Conservation (phyloP, 2,888 invertebrate species). For the Trissoscelio sp. region DNA sequence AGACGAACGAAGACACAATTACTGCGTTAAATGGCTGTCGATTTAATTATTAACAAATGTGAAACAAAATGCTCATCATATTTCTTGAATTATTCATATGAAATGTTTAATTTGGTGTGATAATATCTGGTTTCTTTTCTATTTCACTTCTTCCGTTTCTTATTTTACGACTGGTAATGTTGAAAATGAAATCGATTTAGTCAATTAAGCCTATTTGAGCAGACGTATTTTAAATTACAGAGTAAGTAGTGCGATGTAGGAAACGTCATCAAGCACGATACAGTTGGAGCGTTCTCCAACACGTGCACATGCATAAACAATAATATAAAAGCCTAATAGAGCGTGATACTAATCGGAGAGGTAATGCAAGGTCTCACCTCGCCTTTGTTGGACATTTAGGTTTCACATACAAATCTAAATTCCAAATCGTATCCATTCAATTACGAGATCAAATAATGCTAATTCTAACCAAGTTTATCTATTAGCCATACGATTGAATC, state of each 20-base stretch:
- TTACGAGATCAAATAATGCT: slow-evolving; percentile 24
- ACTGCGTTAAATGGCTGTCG: too few species aligned
- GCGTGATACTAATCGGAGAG: slow-evolving; percentile 76
- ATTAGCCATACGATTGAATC: too few species aligned
- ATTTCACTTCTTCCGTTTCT: too few species aligned
- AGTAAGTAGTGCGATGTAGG: neutral
- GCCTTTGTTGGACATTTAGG: slow-evolving; percentile 75
- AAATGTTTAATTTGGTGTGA: too few species aligned
- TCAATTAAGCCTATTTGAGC: neutral
- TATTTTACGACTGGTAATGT: neutral
- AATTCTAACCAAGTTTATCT: too few species aligned
- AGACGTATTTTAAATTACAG: slow-evolving; percentile 1
- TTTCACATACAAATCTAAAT: slow-evolving; percentile 42
- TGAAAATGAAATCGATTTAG: neutral
- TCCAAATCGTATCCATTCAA: slow-evolving; percentile 27
- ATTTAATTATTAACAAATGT: too few species aligned
- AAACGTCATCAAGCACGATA: slow-evolving; percentile 17
- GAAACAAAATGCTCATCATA: too few species aligned
- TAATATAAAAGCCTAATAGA: slow-evolving; percentile 73
- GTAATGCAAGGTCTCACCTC: slow-evolving; percentile 77
- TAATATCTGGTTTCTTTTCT: too few species aligned
- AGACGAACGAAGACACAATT: too few species aligned
- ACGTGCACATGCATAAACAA: slow-evolving; percentile 69
- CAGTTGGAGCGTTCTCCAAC: slow-evolving; percentile 12
- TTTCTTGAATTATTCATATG: too few species aligned